Base-by-base conservation (phyloP, 2,113 vertebrate species). In the Notiomystis cincta region DNA sequence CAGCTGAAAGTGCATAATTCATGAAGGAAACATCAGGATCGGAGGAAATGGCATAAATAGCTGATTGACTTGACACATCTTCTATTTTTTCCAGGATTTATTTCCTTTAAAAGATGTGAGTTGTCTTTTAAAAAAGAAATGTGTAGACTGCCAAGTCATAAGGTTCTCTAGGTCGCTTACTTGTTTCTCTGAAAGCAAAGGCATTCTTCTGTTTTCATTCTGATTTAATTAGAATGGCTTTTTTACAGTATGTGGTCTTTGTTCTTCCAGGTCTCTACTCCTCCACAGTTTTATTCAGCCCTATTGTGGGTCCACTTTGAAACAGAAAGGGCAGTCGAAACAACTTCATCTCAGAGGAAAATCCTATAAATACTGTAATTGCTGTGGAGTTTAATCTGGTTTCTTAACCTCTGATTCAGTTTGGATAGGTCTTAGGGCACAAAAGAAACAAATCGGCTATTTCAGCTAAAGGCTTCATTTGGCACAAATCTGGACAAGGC, bases 11-110 rank as follows among this genome's bases (percentile, higher is more conserved):
- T 90, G 88, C 95, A 94, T 96, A 96, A 97, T 97, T 96, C 95
- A 97, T 97, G 95, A 97, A 70, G 48, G 50, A 96, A 97, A 97
- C 94, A 96, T 97, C 96, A 96, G 96, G 86, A 96, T 95, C 0
- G 3, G 89, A 79, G 77, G 73, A 95, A 97, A 96, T 80, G 48
- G 92, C 87, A 95, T 92, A 95, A 96, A 96, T 95, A 95, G 91
- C 82, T 94, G 91, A 96, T 91, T 87, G 89, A 82, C 94, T 95
- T 92, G 95, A 94, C 91, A 95, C 69, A 57, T 95, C 65, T 95
- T 96, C 66, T 80, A 87, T 82, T 84, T 95, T 96, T 92, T 95
- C 62, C 51, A 81, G 67, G 57, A 89, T 90, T 95, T 95, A 92
- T 94, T 96, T 95, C 91, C 70, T 82, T 96, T 95, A 94, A 96